These are phyloP conservation scores for Hypomecis punctinalis DNA, from an alignment of 2,888 invertebrate genomes.

Conservation along the genomic window DNA sequence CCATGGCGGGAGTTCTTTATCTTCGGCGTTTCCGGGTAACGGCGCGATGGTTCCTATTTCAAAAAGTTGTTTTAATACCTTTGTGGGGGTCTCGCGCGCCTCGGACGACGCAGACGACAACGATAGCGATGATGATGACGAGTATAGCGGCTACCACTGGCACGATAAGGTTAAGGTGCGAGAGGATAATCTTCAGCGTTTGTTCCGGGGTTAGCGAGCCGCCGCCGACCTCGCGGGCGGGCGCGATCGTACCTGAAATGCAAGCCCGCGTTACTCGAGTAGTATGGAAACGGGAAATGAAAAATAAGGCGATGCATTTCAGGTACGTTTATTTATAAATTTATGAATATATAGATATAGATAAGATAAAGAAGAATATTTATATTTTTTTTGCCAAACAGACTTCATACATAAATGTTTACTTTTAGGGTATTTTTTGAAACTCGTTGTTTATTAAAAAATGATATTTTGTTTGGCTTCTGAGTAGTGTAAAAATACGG, in stretches of 20 bases:
- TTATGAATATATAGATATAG: too few species aligned
- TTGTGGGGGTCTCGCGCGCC: slow-evolving; percentile 93
- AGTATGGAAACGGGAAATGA: slow-evolving; percentile 19
- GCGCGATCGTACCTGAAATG: slow-evolving; percentile 98
- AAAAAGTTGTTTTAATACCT: slow-evolving; percentile 84
- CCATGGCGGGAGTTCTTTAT: slow-evolving; percentile 88
- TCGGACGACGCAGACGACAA: slow-evolving; percentile 96
- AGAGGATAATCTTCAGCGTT: slow-evolving; percentile 94
- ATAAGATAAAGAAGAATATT: too few species aligned
- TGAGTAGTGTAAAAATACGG: too few species aligned
- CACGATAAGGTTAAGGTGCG: slow-evolving; percentile 96
- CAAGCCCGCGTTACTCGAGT: slow-evolving; percentile 56
- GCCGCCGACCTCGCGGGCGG: slow-evolving; percentile 89
- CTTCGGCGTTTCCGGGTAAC: slow-evolving; percentile 85
- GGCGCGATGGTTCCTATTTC: slow-evolving; percentile 93
- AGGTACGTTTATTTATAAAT: slow-evolving; percentile 70
- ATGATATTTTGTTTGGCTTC: too few species aligned
- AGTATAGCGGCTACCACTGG: slow-evolving; percentile 96
- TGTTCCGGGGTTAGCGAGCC: slow-evolving; percentile 91
- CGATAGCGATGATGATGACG: slow-evolving; percentile 96
- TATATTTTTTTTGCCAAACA: too few species aligned
- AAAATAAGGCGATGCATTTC: slow-evolving; percentile 78
- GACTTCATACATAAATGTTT: too few species aligned
- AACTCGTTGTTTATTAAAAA: too few species aligned
- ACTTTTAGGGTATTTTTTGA: not conserved